Base-by-base conservation (phyloP, 1,140 invertebrate genomes). In the Macrobrachium rosenbergii region DNA sequence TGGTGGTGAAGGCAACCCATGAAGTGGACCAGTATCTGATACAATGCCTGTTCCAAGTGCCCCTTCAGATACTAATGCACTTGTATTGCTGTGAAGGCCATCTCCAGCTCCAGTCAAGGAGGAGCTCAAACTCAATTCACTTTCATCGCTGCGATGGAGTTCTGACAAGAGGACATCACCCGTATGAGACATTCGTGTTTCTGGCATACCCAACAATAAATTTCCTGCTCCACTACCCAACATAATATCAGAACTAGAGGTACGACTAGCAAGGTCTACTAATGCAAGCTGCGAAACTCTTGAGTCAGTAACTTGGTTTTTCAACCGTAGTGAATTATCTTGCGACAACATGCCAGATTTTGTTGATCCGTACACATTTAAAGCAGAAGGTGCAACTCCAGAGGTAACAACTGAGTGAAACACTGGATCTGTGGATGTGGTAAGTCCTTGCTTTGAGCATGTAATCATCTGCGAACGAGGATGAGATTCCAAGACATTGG, bases 61-160 rank as follows among this genome's bases (percentile, higher is more conserved):
- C 14, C 78, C 59, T 45, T 87, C 85, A 21, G 85, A 45, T 75
- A 63, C 78, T 60, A 88, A n/a, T 10, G 62, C 58, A 75, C 63
- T 87, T 59, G 77, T 19, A 75, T 81, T 87, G 59, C 69, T 83
- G 58, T 87, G 77, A 73, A 87, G 75, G 21, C 82, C 86, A 58
- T 82, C 86, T 37, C 69, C 80, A 45, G 86, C 59, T 45, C 79
- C 58, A 21, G 67, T 59, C 14, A 72, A 64, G 3, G 86, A 76
- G 17, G 86, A 79, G 58, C 86, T 59, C 7, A 88, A 75, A n/a
- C 86, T 88, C 10, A 88, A 72, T 19, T 88, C 86, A 77, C 80
- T 82, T 59, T 88, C 86, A 82, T 88, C 86, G 76, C 73, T 88
- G 52, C 86, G 86, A 43, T 88, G 86, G 3, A 82, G 76, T 72